These are phyloP conservation scores for Eubucco bourcierii DNA, from an alignment of 2,113 vertebrate species.

Conservation along the genomic window DNA sequence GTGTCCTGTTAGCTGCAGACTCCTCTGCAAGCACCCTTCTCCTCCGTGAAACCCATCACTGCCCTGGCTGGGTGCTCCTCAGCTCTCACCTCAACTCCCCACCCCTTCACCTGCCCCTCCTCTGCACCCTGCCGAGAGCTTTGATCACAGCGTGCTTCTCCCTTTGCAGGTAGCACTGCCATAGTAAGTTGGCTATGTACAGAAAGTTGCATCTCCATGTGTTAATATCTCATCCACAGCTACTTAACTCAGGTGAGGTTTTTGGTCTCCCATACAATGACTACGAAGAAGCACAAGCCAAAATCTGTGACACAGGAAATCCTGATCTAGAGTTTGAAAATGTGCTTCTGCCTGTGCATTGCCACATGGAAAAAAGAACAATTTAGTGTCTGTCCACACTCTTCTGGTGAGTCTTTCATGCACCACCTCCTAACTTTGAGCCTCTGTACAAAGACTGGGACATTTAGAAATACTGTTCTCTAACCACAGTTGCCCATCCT, in stretches of 20 bases:
- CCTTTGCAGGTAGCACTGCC: neutral
- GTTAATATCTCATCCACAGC: neutral
- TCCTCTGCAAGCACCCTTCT: neutral
- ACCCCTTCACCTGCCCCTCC: neutral
- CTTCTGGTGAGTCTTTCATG: neutral
- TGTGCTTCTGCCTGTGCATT: neutral
- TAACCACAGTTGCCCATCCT: neutral
- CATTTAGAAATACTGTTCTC: neutral
- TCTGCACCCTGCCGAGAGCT: neutral
- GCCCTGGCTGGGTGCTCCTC: neutral
- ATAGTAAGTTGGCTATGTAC: neutral
- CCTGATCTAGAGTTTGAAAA: neutral
- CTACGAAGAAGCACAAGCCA: neutral
- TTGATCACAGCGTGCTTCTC: neutral
- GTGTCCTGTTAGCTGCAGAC: neutral
- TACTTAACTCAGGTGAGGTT: neutral
- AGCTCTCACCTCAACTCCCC: neutral
- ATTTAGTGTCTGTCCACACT: neutral
- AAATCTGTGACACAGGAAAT: neutral
- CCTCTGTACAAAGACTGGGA: neutral
- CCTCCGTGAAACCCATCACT: neutral
- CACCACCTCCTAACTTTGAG: neutral
- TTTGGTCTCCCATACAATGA: neutral
- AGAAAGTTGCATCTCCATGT: neutral
- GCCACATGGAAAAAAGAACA: fast-evolving